Conservation (phyloP, 2,113 vertebrate genomes). For the Octodon degus region DNA sequence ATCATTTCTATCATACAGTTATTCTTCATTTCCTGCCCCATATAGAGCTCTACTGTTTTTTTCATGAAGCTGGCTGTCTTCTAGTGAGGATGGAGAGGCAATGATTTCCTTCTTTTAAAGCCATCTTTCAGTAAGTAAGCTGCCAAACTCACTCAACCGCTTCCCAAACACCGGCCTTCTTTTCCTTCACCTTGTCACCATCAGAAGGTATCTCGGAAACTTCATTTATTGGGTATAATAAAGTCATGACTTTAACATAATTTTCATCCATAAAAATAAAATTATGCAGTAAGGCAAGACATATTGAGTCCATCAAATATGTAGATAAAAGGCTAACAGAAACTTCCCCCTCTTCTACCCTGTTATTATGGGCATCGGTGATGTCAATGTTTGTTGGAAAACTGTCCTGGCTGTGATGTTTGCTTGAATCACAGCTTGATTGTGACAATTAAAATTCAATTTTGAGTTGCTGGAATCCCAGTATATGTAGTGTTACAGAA, state of each 20-base stretch:
- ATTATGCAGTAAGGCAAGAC: conserved; percentile 43
- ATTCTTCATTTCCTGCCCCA: conserved; percentile 68
- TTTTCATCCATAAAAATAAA: conserved; percentile 71
- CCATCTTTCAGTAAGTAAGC: conserved; percentile 50
- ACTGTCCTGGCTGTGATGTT: neutral
- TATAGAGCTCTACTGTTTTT: neutral
- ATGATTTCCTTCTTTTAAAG: conserved; percentile 60
- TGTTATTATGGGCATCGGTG: neutral
- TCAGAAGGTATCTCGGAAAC: conserved; percentile 59
- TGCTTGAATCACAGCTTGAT: neutral
- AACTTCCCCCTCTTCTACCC: neutral
- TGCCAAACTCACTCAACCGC: conserved; percentile 21
- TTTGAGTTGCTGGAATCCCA: neutral
- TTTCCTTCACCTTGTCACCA: conserved; percentile 38
- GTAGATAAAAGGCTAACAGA: neutral
- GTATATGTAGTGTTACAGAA: neutral
- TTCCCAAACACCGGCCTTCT: conserved; percentile 54
- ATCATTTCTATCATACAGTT: conserved; percentile 64
- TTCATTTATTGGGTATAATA: conserved; percentile 62
- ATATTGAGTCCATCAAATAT: neutral
- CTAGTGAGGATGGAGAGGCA: neutral
- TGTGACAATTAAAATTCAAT: neutral
- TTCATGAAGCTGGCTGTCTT: conserved; percentile 41
- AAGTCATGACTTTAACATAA: conserved; percentile 51
- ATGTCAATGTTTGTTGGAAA: conserved; percentile 9